These are phyloP conservation scores for Urocitellus parryii DNA, from an alignment of 2,113 vertebrate genomes.

Conservation along the genomic window DNA sequence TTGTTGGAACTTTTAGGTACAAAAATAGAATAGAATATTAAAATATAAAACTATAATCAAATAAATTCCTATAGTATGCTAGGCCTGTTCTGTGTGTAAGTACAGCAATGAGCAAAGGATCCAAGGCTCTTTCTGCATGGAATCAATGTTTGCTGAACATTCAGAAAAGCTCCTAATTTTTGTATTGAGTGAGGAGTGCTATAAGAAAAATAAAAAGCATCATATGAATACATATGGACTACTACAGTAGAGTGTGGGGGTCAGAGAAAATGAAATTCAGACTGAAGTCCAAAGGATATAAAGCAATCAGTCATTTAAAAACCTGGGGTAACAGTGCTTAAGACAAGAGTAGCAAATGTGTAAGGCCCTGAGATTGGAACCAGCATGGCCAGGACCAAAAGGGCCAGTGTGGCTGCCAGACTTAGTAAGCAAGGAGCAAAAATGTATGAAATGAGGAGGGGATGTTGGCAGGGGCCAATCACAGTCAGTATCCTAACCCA, in stretches of 20 bases:
- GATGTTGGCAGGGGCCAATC: background rate
- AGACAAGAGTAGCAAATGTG: background rate
- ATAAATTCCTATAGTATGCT: background rate
- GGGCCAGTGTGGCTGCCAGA: background rate
- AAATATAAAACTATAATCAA: background rate
- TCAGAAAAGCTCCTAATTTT: background rate
- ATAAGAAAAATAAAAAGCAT: background rate
- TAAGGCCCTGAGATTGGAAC: background rate
- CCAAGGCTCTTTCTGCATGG: no score
- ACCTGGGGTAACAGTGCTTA: background rate
- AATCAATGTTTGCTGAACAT: background rate
- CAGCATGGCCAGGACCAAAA: background rate
- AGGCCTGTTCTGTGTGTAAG: background rate
- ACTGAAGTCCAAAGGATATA: background rate
- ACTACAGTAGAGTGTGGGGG: accelerated
- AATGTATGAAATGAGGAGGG: no score
- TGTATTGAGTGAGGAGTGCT: background rate
- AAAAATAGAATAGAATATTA: background rate
- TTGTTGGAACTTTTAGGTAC: background rate
- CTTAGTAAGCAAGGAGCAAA: background rate
- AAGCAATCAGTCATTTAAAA: background rate
- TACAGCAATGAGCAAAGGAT: background rate
- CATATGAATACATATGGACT: background rate
- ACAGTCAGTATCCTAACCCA: accelerated
- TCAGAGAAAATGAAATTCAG: background rate